phyloP scores from a whole-genome alignment of 2,888 invertebrate species.

The Norana najaformis region DNA sequence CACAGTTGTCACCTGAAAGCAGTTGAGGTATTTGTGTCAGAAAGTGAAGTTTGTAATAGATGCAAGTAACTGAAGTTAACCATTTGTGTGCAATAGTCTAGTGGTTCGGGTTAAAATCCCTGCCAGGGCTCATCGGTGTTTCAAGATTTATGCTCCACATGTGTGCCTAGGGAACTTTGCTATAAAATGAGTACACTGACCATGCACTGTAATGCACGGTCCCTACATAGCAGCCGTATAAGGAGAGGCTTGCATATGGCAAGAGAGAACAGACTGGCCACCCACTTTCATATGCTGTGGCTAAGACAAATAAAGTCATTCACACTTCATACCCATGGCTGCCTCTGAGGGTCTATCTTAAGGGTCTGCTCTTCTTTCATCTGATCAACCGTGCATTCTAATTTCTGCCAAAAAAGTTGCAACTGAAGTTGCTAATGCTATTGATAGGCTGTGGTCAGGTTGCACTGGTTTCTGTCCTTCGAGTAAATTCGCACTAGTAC shows the following conservation, averaged over 20 bases:
- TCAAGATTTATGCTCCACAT: no score
- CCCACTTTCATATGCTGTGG: not conserved
- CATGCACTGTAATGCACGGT: no score
- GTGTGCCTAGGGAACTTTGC: not conserved
- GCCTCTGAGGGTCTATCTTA: not conserved
- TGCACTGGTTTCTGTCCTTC: not conserved
- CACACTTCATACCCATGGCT: not conserved
- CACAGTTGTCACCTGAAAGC: constrained; percentile 28
- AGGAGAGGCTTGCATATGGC: no score
- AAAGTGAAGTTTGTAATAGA: not conserved
- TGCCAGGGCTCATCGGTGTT: no score
- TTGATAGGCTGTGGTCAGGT: not conserved
- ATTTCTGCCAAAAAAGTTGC: not conserved
- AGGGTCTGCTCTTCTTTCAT: not conserved
- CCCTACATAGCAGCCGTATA: no score
- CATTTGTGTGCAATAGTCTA: not conserved
- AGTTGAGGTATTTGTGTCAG: constrained; percentile 15
- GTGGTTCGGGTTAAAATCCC: no score
- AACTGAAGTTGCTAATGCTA: not conserved
- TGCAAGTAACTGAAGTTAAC: not conserved
- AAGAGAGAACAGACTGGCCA: not conserved
- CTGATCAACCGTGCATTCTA: no score
- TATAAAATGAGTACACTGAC: not conserved
- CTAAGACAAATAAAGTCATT: not conserved
- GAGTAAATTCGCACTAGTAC: not conserved